These are phyloP conservation scores for Agonum fuliginosum DNA, from an alignment of 2,888 invertebrate genomes.

Conservation along the genomic window DNA sequence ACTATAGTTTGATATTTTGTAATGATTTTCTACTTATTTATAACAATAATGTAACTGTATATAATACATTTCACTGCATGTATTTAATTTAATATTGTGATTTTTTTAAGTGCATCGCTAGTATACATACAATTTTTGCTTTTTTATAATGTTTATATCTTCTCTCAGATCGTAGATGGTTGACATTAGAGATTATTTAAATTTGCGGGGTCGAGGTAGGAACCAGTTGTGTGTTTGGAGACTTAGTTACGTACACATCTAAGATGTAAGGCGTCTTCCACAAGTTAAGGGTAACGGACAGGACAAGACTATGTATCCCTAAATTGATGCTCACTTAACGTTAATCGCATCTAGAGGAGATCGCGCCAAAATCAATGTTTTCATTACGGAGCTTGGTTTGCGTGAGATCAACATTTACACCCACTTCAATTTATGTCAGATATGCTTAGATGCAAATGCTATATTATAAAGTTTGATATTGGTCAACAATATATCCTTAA, in stretches of 20 bases:
- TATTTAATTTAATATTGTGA: no score
- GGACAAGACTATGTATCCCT: constrained; percentile 1
- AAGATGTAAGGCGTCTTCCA: neutral
- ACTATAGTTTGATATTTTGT: no score
- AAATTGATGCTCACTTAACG: constrained; percentile 34
- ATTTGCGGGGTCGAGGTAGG: neutral
- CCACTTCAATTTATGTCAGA: constrained; percentile 5
- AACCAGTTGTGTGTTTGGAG: neutral
- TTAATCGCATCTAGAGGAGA: constrained; percentile 18
- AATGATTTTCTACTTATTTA: no score
- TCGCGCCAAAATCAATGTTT: constrained; percentile 27
- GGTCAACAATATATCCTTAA: no score
- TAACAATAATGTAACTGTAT: no score
- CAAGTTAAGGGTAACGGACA: constrained; percentile 5
- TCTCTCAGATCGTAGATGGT: neutral
- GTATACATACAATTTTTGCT: no score
- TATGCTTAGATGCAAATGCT: no score
- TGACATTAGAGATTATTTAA: neutral
- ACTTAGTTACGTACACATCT: neutral
- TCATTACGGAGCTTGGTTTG: neutral
- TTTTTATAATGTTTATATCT: neutral
- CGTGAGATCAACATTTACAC: neutral
- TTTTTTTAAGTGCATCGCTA: no score
- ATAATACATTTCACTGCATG: no score
- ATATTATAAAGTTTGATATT: no score